Conservation (phyloP, 2,797 vertebrate genomes). For the Cyprinodon diabolis region DNA sequence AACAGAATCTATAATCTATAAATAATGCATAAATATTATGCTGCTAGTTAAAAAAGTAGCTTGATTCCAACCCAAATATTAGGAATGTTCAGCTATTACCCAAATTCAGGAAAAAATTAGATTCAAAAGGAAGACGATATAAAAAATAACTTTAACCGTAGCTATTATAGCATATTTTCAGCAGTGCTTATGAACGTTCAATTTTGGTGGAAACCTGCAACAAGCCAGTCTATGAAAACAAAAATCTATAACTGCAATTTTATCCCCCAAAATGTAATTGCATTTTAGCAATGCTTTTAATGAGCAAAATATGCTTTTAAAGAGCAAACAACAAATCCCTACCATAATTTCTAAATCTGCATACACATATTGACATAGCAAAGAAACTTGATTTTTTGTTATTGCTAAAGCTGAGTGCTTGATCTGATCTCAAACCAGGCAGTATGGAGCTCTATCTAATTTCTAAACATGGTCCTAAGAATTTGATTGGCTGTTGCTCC, state of each 20-base stretch:
- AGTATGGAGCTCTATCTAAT: not conserved
- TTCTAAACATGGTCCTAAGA: not conserved
- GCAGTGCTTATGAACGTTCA: no score
- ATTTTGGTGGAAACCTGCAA: no score
- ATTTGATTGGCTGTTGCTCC: not conserved
- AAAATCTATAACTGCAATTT: no score
- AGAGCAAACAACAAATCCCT: not conserved
- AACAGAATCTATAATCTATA: slow-evolving; percentile 42
- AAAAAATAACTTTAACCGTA: not conserved
- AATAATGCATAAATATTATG: slow-evolving; percentile 8
- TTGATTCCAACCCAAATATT: not conserved
- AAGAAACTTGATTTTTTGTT: not conserved
- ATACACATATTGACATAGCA: not conserved
- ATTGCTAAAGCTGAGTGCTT: not conserved
- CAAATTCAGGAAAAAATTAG: not conserved
- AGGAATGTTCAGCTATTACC: not conserved
- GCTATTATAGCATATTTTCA: no score
- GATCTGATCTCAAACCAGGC: not conserved
- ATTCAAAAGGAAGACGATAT: not conserved
- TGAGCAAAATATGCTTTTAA: not conserved
- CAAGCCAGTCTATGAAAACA: no score
- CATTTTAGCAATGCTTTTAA: no score
- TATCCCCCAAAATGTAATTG: no score
- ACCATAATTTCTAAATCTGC: not conserved
- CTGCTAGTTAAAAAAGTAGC: not conserved